Base-by-base conservation (phyloP, 1,140 invertebrate species). In the Saccostrea echinata region DNA sequence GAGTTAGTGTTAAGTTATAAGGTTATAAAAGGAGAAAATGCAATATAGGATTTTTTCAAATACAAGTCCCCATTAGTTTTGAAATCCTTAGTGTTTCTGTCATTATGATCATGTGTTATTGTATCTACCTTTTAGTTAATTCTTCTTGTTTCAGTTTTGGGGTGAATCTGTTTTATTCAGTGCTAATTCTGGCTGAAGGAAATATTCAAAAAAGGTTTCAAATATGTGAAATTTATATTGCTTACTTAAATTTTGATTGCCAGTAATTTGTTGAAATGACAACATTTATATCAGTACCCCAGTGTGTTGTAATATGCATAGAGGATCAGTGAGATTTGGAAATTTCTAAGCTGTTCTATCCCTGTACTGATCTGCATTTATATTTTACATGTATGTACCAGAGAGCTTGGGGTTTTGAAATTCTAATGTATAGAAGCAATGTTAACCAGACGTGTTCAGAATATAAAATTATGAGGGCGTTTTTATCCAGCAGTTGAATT, bases 371-470 rank as follows among this genome's bases (percentile, higher is more conserved):
- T 61, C 55, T 61, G 55, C 55, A 21, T 18, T 61, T 61, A 61
- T 61, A 21, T 43, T 43, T 57, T 57, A 61, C 16, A 18, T 61
- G 18, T 16, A 43, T 43, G 43, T 43, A 43, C 43, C 43, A 61
- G 16, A 61, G 16, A 61, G n/a, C 18, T 61, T 21, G 55, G 55
- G 55, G 13, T 57, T 53, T 57, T 57, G 55, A 61, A 21, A 43
- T 43, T 9, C 43, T 43, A 43, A 21, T 76, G 24, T 76, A 3
- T 27, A 30, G 11, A 30, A 30, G 27, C 68, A 76, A 33, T 30
- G 30, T 76, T 76, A 33, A 76, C 68, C 68, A 76, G 27, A 33
- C 13, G 68, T 76, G 68, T 76, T 76, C 68, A 76, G 27, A 76
- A 18, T 76, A 30, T 33, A 16, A 30, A 11, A 16, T 76, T 76